A percentile compares a stretch with the other conserved stretches of the same genome.
Evolutionary conservation across 2,888 invertebrate genomes (phyloP).

Genomic region (Amphipoea lucens): DNA sequence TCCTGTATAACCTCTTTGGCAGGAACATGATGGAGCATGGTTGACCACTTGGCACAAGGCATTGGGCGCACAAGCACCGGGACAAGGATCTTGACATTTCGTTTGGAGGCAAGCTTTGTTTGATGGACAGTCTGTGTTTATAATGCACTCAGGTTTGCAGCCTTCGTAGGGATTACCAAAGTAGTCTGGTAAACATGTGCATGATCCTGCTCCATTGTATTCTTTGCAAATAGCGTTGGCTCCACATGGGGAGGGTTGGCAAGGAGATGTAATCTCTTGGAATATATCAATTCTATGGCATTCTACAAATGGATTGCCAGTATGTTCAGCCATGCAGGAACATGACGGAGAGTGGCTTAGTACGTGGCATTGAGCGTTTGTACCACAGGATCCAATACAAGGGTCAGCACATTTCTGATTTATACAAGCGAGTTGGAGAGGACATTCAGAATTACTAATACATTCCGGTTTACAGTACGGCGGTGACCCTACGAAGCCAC

Average conservation of each 20-base stretch:
- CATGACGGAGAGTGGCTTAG: slow-evolving; percentile 94
- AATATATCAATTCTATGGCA: slow-evolving; percentile 85
- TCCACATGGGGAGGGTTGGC: slow-evolving; percentile 92
- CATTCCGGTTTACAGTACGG: slow-evolving; percentile 95
- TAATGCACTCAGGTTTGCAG: slow-evolving; percentile 93
- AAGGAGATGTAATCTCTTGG: slow-evolving; percentile 88
- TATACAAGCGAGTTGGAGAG: slow-evolving; percentile 92
- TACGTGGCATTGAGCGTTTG: slow-evolving; percentile 93
- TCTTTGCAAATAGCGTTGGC: slow-evolving; percentile 92
- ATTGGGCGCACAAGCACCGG: slow-evolving; percentile 94
- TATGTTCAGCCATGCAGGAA: slow-evolving; percentile 92
- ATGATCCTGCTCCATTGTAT: slow-evolving; percentile 91
- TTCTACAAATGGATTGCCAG: slow-evolving; percentile 94
- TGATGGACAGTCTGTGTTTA: slow-evolving; percentile 93
- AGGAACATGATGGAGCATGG: slow-evolving; percentile 93
- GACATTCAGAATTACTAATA: slow-evolving; percentile 94
- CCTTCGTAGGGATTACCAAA: slow-evolving; percentile 94
- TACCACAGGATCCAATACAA: slow-evolving; percentile 93
- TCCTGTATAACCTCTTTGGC: slow-evolving; percentile 92
- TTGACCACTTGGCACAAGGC: slow-evolving; percentile 93
- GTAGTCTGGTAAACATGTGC: slow-evolving; percentile 93
- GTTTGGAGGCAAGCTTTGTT: slow-evolving; percentile 93
- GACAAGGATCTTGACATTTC: slow-evolving; percentile 94
- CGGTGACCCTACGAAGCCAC: slow-evolving; percentile 92
- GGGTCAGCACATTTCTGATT: slow-evolving; percentile 94